phyloP scores from a whole-genome alignment of 2,797 vertebrate species.

The Chiloscyllium punctatum region DNA sequence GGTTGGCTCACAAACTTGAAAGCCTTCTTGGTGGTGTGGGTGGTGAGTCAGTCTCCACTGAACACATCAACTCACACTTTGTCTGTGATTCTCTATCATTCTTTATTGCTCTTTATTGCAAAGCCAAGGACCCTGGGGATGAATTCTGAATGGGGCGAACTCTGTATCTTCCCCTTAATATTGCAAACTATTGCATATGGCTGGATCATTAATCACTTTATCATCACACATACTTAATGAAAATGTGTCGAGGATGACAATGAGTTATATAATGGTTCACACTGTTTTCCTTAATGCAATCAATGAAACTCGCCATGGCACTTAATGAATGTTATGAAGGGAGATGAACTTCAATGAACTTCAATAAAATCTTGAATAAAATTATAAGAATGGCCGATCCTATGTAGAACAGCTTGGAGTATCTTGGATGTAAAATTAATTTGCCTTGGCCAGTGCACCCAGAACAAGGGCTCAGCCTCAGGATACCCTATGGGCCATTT shows the following conservation, averaged over 20 bases:
- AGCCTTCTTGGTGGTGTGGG: no score
- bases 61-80: no score
- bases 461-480: no score
- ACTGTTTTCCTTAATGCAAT: not conserved
- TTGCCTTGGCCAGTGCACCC: not conserved
- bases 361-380: not conserved
- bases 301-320: not conserved
- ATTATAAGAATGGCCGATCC: not conserved
- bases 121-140: not conserved
- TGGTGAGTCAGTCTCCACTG: no score
- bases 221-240: not conserved
- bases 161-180: not conserved
- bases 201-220: not conserved
- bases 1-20: no score
- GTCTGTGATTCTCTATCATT: no score
- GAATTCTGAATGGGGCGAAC: not conserved
- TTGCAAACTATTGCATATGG: not conserved
- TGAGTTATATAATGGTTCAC: not conserved
- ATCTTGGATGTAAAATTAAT: not conserved
- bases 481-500: no score
- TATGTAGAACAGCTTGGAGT: not conserved
- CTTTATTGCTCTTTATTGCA: not conserved
- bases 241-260: not conserved
- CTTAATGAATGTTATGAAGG: not conserved
- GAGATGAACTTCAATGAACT: not conserved